These are phyloP conservation scores for Magallana ariakensis DNA, from an alignment of 1,140 invertebrate genomes.

Conservation along the genomic window DNA sequence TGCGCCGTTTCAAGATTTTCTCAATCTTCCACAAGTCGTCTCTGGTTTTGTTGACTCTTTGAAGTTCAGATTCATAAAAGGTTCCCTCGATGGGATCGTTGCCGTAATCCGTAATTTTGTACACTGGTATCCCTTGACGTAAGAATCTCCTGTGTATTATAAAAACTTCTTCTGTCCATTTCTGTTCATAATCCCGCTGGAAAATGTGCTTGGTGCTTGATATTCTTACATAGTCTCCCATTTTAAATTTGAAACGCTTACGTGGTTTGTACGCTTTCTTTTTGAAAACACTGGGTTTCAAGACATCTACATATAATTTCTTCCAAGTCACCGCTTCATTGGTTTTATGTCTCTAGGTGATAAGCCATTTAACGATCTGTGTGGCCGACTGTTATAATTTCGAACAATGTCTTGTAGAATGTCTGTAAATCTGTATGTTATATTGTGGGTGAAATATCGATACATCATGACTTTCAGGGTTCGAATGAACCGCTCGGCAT, in stretches of 20 bases:
- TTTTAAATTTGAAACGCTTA: slow-evolving; percentile 44
- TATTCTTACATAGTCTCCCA: slow-evolving; percentile 30
- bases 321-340: slow-evolving; percentile 44
- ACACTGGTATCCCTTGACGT: slow-evolving; percentile 35
- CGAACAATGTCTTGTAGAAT: too few relatives aligned
- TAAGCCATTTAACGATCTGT: slow-evolving; percentile 37
- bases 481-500: slow-evolving; percentile 39
- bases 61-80: slow-evolving; percentile 22
- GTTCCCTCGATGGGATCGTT: slow-evolving; percentile 46
- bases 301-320: slow-evolving; percentile 34
- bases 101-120: slow-evolving; percentile 31
- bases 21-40: slow-evolving; percentile 40
- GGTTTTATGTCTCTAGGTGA: slow-evolving; percentile 9
- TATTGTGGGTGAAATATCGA: slow-evolving; percentile 47
- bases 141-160: slow-evolving; percentile 36
- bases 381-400: slow-evolving; percentile 43
- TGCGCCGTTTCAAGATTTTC: slow-evolving; percentile 40
- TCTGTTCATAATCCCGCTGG: slow-evolving; percentile 45
- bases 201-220: slow-evolving; percentile 32
- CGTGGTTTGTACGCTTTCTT: slow-evolving; percentile 27
- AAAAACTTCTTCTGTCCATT: slow-evolving; percentile 49
- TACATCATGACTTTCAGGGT: slow-evolving; percentile 43
- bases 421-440: slow-evolving; percentile 39
- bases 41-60: slow-evolving; percentile 41
- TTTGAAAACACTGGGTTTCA: slow-evolving; percentile 6